A percentile compares a stretch with the other conserved stretches of the same genome.
These are phyloP conservation scores for Tachina lurida DNA, from an alignment of 2,888 invertebrate species.

Conservation along the genomic window DNA sequence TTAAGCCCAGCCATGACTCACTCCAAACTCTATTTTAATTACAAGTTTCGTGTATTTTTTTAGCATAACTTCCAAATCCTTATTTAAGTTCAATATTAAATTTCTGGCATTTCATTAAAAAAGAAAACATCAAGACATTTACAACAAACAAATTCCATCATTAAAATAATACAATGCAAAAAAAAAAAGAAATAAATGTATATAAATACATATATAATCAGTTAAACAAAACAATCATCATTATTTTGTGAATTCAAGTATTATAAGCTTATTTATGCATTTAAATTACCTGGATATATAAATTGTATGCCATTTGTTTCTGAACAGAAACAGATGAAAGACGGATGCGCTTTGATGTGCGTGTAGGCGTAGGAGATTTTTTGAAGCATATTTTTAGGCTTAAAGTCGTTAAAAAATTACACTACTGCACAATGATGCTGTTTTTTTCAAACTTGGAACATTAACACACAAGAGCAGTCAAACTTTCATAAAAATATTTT, in stretches of 20 bases:
- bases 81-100: conserved; percentile 9
- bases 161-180: conserved; percentile 1
- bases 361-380: not conserved
- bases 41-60: not conserved
- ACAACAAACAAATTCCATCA: not conserved
- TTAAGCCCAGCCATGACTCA: not conserved
- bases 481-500: no score
- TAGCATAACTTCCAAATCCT: not conserved
- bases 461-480: no score
- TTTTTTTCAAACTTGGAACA: no score
- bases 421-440: no score
- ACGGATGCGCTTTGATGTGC: not conserved
- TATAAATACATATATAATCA: conserved; percentile 3
- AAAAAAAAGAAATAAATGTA: not conserved
- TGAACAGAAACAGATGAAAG: not conserved
- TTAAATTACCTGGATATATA: conserved; percentile 50
- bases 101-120: not conserved
- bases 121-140: not conserved
- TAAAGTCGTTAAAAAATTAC: conserved; percentile 44
- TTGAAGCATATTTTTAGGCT: conserved; percentile 60
- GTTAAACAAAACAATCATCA: conserved; percentile 12
- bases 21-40: not conserved
- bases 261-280: conserved; percentile 53
- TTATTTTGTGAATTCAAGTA: conserved; percentile 45
- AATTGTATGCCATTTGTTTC: conserved; percentile 22